Evolutionary conservation across 2,888 invertebrate genomes (phyloP).

Genomic region (Nebria brevicollis): DNA sequence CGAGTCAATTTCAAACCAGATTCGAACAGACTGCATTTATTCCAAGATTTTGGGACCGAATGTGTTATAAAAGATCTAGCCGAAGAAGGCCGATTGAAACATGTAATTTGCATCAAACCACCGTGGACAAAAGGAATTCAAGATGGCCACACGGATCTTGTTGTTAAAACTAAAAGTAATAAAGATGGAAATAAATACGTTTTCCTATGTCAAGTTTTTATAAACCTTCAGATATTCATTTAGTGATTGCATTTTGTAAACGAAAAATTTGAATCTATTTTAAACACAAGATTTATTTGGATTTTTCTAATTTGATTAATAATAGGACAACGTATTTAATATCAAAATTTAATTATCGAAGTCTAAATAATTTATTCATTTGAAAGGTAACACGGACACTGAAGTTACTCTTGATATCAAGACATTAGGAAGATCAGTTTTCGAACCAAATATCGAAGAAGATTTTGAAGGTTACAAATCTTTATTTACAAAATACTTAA

Average conservation of each 20-base stretch:
- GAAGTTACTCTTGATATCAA: constrained; percentile 38
- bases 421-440: constrained; percentile 33
- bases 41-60: constrained; percentile 75
- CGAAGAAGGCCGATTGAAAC: constrained; percentile 81
- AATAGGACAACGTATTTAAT: constrained; percentile 6
- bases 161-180: constrained; percentile 21
- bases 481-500: constrained; percentile 47
- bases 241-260: neutral
- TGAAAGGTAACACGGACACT: constrained; percentile 5
- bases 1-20: constrained; percentile 19
- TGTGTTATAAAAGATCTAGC: constrained; percentile 87
- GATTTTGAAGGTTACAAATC: constrained; percentile 22
- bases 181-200: constrained; percentile 9
- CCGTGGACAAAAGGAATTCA: constrained; percentile 84
- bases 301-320: neutral
- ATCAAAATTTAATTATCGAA: constrained; percentile 29
- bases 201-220: neutral
- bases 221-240: neutral
- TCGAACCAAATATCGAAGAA: constrained; percentile 29
- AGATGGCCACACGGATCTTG: constrained; percentile 63
- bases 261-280: too few species aligned
- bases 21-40: neutral
- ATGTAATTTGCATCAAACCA: constrained; percentile 83
- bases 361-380: constrained; percentile 8
- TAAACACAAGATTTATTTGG: too few species aligned